These are phyloP conservation scores for Corythaixoides concolor DNA, from an alignment of 2,113 vertebrate species.

Conservation along the genomic window DNA sequence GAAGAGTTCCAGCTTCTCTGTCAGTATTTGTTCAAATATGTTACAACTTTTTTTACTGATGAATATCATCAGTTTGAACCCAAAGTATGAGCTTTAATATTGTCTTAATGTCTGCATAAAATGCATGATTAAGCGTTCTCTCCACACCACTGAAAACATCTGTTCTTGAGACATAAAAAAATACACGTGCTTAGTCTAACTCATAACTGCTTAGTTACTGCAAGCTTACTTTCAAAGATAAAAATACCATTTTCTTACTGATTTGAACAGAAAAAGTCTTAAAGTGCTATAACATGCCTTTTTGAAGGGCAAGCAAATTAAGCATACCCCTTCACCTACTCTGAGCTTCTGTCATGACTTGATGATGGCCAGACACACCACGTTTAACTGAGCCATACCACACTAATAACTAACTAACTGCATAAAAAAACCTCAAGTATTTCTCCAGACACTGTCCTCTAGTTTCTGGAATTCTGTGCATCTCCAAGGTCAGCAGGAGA, in stretches of 20 bases:
- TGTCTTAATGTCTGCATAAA: neutral
- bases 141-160: neutral
- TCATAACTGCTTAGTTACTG: neutral
- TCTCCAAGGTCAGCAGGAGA: slow-evolving; percentile 6
- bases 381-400: neutral
- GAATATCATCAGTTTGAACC: neutral
- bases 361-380: neutral
- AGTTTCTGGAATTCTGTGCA: slow-evolving; percentile 44
- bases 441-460: slow-evolving; percentile 18
- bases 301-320: neutral
- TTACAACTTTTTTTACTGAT: neutral
- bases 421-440: neutral
- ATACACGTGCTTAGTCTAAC: neutral
- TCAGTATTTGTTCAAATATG: neutral
- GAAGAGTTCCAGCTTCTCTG: neutral
- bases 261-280: neutral
- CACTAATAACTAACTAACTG: neutral
- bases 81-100: neutral
- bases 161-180: neutral
- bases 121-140: neutral
- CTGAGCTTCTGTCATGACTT: neutral
- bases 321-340: neutral
- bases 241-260: neutral
- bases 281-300: neutral
- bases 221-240: neutral